Evolutionary conservation across 1,140 invertebrate species (phyloP).

Genomic region (Steinernema feltiae): DNA sequence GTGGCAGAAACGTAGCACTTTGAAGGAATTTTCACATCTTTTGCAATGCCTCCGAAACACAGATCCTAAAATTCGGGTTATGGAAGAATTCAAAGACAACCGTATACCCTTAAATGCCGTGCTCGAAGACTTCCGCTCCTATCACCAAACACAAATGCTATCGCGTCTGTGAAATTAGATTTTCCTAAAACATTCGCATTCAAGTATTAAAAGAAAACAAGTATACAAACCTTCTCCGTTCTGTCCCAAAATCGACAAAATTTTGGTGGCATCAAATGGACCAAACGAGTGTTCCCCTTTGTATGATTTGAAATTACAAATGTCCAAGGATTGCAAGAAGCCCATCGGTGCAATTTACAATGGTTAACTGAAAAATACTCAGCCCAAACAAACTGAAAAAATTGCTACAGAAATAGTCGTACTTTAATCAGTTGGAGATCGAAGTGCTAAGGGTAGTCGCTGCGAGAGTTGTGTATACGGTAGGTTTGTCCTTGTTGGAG

Average conservation of each 20-base stretch:
- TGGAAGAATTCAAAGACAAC: not conserved
- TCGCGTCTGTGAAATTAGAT: slow-evolving; percentile 2
- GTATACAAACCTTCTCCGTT: not conserved
- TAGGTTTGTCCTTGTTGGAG: too few relatives aligned
- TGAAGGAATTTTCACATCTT: not conserved
- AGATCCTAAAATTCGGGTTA: too few relatives aligned
- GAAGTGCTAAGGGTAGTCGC: too few relatives aligned
- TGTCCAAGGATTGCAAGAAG: not conserved
- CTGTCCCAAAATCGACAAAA: not conserved
- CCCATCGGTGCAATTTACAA: too few relatives aligned
- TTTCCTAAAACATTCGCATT: not conserved
- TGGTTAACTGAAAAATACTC: too few relatives aligned
- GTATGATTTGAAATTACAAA: slow-evolving; percentile 2
- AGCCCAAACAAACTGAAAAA: too few relatives aligned
- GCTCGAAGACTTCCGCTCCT: slow-evolving; percentile 6
- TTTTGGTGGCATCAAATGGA: not conserved
- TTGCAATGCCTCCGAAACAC: not conserved
- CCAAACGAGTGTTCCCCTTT: not conserved
- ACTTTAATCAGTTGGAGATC: too few relatives aligned
- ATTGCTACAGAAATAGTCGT: too few relatives aligned
- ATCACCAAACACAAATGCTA: not conserved
- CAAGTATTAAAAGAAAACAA: not conserved
- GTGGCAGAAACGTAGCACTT: not conserved
- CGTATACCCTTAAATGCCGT: not conserved
- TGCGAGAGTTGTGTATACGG: too few relatives aligned